These are phyloP conservation scores for Peromyscus nudipes DNA, from an alignment of 2,797 vertebrate genomes.

Conservation along the genomic window DNA sequence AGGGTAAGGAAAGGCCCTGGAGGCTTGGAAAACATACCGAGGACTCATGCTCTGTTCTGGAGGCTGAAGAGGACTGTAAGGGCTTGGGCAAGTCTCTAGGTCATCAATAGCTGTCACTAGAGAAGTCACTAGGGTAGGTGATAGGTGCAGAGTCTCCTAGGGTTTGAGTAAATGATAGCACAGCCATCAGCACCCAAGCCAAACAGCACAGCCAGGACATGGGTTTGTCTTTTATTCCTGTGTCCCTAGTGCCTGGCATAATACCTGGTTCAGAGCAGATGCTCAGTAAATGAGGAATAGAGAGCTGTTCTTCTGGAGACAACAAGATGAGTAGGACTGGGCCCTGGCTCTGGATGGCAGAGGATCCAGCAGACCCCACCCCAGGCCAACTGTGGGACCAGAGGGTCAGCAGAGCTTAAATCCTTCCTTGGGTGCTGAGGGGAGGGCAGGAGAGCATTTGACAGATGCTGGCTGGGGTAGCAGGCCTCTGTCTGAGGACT, in stretches of 20 bases:
- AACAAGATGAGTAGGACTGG: fast-evolving
- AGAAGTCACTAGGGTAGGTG: background rate
- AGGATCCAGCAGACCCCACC: fast-evolving
- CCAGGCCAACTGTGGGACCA: background rate
- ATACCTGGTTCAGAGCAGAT: background rate
- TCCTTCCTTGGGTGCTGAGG: fast-evolving
- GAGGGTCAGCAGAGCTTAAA: background rate
- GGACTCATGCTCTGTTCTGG: background rate
- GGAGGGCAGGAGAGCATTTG: background rate
- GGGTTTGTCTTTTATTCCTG: too few relatives aligned
- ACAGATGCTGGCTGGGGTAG: background rate
- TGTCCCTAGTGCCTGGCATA: background rate
- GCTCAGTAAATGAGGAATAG: fast-evolving
- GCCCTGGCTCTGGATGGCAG: background rate
- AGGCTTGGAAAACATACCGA: background rate
- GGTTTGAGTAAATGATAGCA: background rate
- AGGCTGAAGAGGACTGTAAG: background rate
- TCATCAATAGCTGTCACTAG: background rate
- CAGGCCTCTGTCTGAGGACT: background rate
- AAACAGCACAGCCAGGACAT: background rate
- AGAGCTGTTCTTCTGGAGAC: background rate
- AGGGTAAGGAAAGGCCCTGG: background rate
- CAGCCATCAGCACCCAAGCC: background rate
- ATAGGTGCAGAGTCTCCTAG: background rate
- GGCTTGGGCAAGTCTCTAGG: background rate